A percentile compares a stretch with the other conserved stretches of the same genome.
phyloP scores from a whole-genome alignment of 2,888 invertebrate genomes.

The Stenodera caucasica region DNA sequence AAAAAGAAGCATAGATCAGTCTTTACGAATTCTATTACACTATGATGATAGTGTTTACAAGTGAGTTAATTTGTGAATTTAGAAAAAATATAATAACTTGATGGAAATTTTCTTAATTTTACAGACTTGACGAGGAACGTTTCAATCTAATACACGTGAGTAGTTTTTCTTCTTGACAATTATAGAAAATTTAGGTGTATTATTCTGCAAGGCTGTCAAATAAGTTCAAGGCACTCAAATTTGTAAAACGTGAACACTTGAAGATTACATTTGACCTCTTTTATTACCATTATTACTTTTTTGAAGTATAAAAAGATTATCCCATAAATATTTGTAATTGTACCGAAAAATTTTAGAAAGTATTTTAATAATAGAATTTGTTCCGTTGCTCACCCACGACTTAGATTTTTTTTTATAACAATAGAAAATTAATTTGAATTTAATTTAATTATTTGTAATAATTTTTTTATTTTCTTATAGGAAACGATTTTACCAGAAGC shows the following conservation, averaged over 20 bases:
- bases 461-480: conserved; percentile 56
- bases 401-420: neutral
- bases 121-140: conserved; percentile 79
- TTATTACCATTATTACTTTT: conserved; percentile 4
- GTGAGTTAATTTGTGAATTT: conserved; percentile 58
- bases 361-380: neutral
- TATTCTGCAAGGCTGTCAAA: conserved; percentile 1
- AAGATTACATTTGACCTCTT: conserved; percentile 7
- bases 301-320: neutral
- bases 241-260: conserved; percentile 14
- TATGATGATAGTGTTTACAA: conserved; percentile 89
- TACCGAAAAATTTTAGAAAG: conserved; percentile 5
- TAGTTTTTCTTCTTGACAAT: conserved; percentile 46
- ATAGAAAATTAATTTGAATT: neutral
- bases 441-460: neutral
- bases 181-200: conserved; percentile 1
- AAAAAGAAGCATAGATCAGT: conserved; percentile 80
- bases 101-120: conserved; percentile 6
- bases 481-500: conserved; percentile 89
- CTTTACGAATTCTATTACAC: conserved; percentile 78
- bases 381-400: neutral
- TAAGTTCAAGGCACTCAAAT: conserved; percentile 14
- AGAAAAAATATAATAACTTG: neutral
- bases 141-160: conserved; percentile 90
- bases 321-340: conserved; percentile 2